A percentile compares a stretch with the other conserved stretches of the same genome.
Conservation (phyloP, 2,888 invertebrate species). For the Hydraecia micacea region DNA sequence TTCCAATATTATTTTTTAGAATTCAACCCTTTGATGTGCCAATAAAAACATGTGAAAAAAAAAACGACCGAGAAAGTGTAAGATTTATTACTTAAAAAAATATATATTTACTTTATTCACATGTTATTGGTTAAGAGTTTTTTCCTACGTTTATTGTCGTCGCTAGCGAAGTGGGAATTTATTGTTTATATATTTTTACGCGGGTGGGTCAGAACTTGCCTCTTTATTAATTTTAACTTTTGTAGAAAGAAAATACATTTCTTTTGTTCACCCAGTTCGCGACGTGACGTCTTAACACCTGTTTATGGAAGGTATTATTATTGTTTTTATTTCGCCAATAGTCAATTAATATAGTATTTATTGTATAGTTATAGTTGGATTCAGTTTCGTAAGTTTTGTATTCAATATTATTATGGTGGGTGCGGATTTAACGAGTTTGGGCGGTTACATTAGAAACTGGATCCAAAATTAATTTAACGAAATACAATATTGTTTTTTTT, state of each 20-base stretch:
- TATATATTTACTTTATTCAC: constrained; percentile 77
- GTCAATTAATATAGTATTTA: constrained; percentile 81
- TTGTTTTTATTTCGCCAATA: constrained; percentile 77
- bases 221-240: constrained; percentile 69
- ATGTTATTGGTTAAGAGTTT: constrained; percentile 79
- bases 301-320: constrained; percentile 67
- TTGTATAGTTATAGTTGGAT: constrained; percentile 75
- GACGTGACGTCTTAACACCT: constrained; percentile 65
- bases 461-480: constrained; percentile 70
- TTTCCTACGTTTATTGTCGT: constrained; percentile 71
- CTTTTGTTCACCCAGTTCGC: constrained; percentile 74
- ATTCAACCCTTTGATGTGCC: constrained; percentile 66
- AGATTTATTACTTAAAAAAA: constrained; percentile 68
- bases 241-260: constrained; percentile 77
- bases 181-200: constrained; percentile 69
- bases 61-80: constrained; percentile 60
- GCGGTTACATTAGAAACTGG: constrained; percentile 68
- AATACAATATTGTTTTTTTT: constrained; percentile 73
- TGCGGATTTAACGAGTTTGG: constrained; percentile 41
- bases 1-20: constrained; percentile 62
- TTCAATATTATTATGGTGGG: constrained; percentile 52
- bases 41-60: constrained; percentile 55
- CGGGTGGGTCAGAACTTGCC: constrained; percentile 57
- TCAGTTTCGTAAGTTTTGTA: constrained; percentile 68
- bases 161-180: constrained; percentile 67